Base-by-base conservation (phyloP, 2,797 vertebrate genomes). In the Apodemus agrarius region DNA sequence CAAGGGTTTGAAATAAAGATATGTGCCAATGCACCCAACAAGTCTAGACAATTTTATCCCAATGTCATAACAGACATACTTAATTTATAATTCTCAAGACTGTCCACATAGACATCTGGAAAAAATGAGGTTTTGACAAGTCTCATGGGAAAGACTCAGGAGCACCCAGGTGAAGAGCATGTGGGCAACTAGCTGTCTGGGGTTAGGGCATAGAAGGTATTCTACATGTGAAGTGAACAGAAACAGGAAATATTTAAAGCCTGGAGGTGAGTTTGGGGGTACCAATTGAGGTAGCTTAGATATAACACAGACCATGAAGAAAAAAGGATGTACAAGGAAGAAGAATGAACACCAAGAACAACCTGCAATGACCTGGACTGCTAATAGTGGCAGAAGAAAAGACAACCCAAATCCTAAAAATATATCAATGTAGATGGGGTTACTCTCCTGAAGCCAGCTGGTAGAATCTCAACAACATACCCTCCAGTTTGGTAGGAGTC, bases 101-200 rank as follows among this genome's bases (percentile, higher is more conserved):
- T 9, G 57, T 3, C 59, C n/a, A 24, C 14, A 7, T 0, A 40
- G 1, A 4, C 29, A 24, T 3, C 0, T 2, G 14, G 22, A 26
- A 17, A 5, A 22, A 12, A 40, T 40, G 19, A 40, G 11, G 40
- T 79, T 40, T 31, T 1, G 24, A 75, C 72, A 37, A 0, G 16
- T 7, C 29, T 65, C 0, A 4, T 13, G n/a, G 3, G 6, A 26
- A 79, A 74, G 57, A 24, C 21, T 31, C 22, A 61, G 29, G 24
- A 78, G 85, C 37, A 1, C 3, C 26, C 43, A 8, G 29, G 37
- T 19, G 46, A 54, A 37, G 40, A 19, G 0, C 12, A 43, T 11
- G 59, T 29, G 8, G 22, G 34, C 43, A 40, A 40, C 34, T 74
- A 61, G 43, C 69, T 12, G 72, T 1, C 2, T 37, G 11, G 12